A percentile compares a stretch with the other conserved stretches of the same genome.
These are phyloP conservation scores for Drosophila cognata DNA, from an alignment of 2,888 invertebrate genomes.

Conservation along the genomic window DNA sequence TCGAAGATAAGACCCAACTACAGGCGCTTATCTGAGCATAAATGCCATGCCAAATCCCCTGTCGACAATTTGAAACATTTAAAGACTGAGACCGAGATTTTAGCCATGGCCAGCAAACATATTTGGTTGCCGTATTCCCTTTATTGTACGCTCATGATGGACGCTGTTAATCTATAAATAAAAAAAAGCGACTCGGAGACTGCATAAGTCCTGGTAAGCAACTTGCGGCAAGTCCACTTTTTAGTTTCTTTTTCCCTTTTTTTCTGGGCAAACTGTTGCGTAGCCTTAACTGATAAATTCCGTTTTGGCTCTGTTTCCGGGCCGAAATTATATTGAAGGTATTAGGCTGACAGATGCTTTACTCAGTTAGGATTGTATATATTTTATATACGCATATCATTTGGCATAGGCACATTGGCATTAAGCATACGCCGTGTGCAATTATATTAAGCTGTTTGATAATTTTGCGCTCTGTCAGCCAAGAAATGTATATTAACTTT, in stretches of 20 bases:
- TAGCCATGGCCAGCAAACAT: slow-evolving; percentile 11
- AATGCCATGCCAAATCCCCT: slow-evolving; percentile 81
- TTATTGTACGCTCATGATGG: slow-evolving; percentile 71
- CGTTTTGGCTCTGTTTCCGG: slow-evolving; percentile 33
- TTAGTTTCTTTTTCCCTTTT: neutral
- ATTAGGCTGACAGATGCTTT: slow-evolving; percentile 53
- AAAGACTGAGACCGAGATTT: slow-evolving; percentile 72
- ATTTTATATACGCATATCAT: slow-evolving; percentile 24
- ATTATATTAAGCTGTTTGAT: slow-evolving; percentile 44
- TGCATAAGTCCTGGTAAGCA: slow-evolving; percentile 34
- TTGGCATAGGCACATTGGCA: neutral
- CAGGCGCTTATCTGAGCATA: slow-evolving; percentile 77
- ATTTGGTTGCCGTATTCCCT: slow-evolving; percentile 51
- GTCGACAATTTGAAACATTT: slow-evolving; percentile 83
- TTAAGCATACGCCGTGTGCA: slow-evolving; percentile 31
- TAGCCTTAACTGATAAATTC: slow-evolving; percentile 56
- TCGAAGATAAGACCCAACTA: slow-evolving; percentile 76
- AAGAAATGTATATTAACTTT: slow-evolving; percentile 54
- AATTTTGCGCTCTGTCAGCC: slow-evolving; percentile 41
- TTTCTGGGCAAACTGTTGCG: slow-evolving; percentile 62
- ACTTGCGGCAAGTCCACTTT: slow-evolving; percentile 6
- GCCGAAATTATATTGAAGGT: slow-evolving; percentile 58
- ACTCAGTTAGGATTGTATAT: slow-evolving; percentile 4
- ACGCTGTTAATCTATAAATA: slow-evolving; percentile 73
- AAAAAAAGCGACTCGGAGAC: slow-evolving; percentile 45